phyloP scores from a whole-genome alignment of 2,113 vertebrate genomes.

The Petroica traversi region DNA sequence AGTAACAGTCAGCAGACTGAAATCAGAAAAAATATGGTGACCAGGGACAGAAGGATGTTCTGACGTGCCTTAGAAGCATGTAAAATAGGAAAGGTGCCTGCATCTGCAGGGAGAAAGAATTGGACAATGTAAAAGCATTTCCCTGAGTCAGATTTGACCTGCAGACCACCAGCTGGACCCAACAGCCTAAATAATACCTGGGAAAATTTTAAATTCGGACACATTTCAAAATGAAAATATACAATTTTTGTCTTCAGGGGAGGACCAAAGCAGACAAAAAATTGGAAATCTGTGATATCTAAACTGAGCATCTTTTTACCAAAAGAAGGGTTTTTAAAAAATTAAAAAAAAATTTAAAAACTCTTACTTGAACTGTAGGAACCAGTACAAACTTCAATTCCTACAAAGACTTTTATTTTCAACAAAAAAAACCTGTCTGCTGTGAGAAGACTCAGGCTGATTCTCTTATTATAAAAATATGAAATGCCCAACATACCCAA shows the following conservation, averaged over 20 bases:
- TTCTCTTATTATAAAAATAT: not conserved
- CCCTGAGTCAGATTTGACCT: not conserved
- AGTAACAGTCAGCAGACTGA: not conserved
- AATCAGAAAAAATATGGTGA: not conserved
- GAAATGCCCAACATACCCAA: not conserved
- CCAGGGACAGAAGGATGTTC: not conserved
- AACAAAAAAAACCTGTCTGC: not conserved
- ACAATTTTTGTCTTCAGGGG: not conserved
- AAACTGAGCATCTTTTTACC: not conserved
- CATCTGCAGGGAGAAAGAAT: not conserved
- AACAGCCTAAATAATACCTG: not conserved
- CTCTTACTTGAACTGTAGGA: not conserved
- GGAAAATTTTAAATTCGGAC: not conserved
- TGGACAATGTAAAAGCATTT: not conserved
- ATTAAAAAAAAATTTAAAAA: not conserved
- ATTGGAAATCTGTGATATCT: not conserved
- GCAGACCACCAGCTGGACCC: not conserved
- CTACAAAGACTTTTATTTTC: not conserved
- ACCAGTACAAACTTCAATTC: not conserved
- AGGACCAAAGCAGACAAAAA: not conserved
- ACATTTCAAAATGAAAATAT: not conserved
- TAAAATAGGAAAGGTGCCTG: not conserved
- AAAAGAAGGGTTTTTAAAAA: not conserved
- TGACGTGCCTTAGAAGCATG: accelerated
- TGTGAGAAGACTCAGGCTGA: not conserved